Base-by-base conservation (phyloP, 2,797 vertebrate species). In the Pagetopsis macropterus region DNA sequence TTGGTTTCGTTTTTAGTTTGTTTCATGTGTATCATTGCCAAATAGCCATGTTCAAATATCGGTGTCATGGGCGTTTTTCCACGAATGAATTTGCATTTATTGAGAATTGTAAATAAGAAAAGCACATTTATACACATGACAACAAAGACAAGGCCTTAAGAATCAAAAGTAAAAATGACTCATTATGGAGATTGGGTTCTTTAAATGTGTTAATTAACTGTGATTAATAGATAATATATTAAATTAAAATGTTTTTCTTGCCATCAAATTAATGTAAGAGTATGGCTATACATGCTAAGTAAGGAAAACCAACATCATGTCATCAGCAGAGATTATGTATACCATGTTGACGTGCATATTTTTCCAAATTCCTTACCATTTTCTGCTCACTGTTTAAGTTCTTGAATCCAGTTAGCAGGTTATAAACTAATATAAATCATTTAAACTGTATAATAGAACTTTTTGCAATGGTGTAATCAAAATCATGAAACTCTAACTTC, bases 401-500 rank as follows among this genome's bases (percentile, higher is more conserved):
- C 23, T 67, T 70, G 14, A 56, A 72, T 72, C 44, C 4, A 70
- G 14, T 79, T 62, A 59, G 1, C 19, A 19, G 7, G 41, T 56
- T 62, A 57, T 55, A 74, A 56, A 61, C 6, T 40, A 10, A 51
- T 27, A 11, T 2, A 15, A 37, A 64, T 52, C 31, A 56, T 9
- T 59, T 60, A 64, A 51, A 62, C 79, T 72, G 13, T 27, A 54
- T 33, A 48, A 48, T 21, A 52, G 58, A 40, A 72, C 40, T 44
- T 63, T 27, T 59, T 50, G 72, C 19, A 61, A 51, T 59, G 45
- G 12, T 44, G 49, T 37, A 44, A 74, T 67, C 61, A 62, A 82
- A 67, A 62, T 23, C 31, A 75, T 63, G 7, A 65, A 58, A 40
- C 8, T 46, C 8, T 70, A 56, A 66, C 65, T 69, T 84, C 12